phyloP scores from a whole-genome alignment of 1,140 invertebrate genomes.

The Hydropsyche tenuis region DNA sequence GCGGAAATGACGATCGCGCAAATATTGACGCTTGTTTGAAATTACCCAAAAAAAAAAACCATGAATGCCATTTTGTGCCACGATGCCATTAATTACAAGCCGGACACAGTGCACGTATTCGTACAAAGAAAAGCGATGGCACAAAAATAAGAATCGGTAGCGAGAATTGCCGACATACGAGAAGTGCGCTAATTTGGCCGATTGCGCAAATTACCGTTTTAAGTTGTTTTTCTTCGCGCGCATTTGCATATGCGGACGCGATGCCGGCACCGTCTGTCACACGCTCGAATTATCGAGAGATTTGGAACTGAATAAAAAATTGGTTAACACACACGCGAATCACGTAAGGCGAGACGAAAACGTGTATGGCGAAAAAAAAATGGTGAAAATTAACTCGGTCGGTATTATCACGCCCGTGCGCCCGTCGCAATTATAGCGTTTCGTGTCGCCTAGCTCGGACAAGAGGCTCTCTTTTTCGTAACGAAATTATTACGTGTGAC shows the following conservation, averaged over 20 bases:
- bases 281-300: constrained; percentile 14
- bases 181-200: constrained; percentile 9
- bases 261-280: constrained; percentile 13
- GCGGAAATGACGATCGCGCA: constrained; percentile 5
- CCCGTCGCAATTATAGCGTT: constrained; percentile 36
- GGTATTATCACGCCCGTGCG: constrained; percentile 34
- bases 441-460: constrained; percentile 30
- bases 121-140: too few species aligned
- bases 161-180: neutral
- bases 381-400: constrained; percentile 3
- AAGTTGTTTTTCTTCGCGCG: neutral
- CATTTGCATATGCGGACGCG: neutral
- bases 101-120: neutral
- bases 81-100: constrained; percentile 2
- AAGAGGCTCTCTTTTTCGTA: constrained; percentile 36
- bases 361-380: constrained; percentile 8
- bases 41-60: neutral
- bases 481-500: constrained; percentile 43
- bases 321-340: too few species aligned
- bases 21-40: constrained; percentile 15
- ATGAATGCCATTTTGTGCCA: neutral
- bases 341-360: too few species aligned
- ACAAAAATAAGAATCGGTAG: too few species aligned
- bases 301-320: too few species aligned
- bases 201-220: constrained; percentile 10